Base-by-base conservation (phyloP, 92 coral and sea anemone species). In the Porites cylindrica region DNA sequence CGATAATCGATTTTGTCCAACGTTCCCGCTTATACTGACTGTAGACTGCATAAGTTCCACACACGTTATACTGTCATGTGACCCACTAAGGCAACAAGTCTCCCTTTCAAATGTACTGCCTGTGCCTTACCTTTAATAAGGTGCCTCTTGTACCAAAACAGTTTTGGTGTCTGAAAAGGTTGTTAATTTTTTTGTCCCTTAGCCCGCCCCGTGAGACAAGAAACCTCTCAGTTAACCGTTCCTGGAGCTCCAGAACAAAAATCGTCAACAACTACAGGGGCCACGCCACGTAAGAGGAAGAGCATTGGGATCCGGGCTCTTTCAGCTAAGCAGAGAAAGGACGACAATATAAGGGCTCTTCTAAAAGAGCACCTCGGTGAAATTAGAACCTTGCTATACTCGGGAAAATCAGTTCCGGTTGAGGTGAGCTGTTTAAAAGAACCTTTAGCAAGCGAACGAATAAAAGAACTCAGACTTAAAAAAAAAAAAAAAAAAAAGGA, bases 241-340 rank as follows among this genome's bases (percentile, higher is more conserved):
- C 88, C 93, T 47, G 91, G 90, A 14, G 51, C 84, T 10, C 67
- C 70, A 64, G 95, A 88, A 0, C 85, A 76, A 24, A 90, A 89
- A 64, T 1, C 87, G 2, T 85, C 92, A 7, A 80, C 56, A 75
- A 80, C 86, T 1, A 21, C 93, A 18, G 87, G 83, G 13, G 82
- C 82, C 24, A 24, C 85, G 20, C 76, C 89, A 32, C 96, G 98
- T 20, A 93, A 93, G 77, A 95, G 85, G 85, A 95, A 94, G 14
- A 78, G 93, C 18, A 86, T 91, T 84, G 96, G 98, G 11, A 95
- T 95, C 56, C 91, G 96, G 62, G 94, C 95, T 13, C 70, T 95
- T 26, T 96, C 99, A 23, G 98, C 93, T 76, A 93, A 86, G 47
- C 95, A 86, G 73, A 83, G 91, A 64, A 90, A 91, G 70, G 98